phyloP scores from a whole-genome alignment of 2,888 invertebrate genomes.

The Leptopilina drosophilae region DNA sequence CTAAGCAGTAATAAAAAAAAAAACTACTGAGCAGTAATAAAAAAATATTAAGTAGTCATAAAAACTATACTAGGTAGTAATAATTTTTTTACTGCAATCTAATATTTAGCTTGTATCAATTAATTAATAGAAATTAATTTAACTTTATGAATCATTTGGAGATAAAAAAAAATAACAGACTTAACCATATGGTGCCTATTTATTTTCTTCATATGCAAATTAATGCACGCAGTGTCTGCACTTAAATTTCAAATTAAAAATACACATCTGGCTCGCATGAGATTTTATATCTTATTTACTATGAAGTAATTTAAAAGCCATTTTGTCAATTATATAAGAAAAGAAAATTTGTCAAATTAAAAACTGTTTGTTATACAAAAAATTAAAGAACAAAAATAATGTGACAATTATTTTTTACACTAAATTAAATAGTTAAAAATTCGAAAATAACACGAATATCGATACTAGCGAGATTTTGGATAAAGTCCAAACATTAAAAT shows the following conservation, averaged over 20 bases:
- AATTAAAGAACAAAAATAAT: background rate
- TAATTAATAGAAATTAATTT: too few relatives aligned
- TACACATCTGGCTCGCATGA: background rate
- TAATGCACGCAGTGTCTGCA: background rate
- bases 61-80: too few relatives aligned
- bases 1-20: too few relatives aligned
- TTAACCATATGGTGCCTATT: background rate
- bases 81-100: too few relatives aligned
- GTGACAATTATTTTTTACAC: background rate
- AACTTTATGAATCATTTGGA: too few relatives aligned
- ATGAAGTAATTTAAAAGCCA: too few relatives aligned
- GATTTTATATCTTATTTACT: too few relatives aligned
- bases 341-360: background rate
- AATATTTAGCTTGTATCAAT: too few relatives aligned
- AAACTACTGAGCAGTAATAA: background rate
- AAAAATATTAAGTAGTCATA: background rate
- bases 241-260: background rate
- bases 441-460: constrained; percentile 8
- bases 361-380: background rate
- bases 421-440: background rate
- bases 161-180: too few relatives aligned
- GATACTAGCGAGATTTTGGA: constrained; percentile 9
- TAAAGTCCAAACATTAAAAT: constrained; percentile 10
- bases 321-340: background rate
- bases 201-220: background rate